These are phyloP conservation scores for Sarcophaga caerulescens DNA, from an alignment of 2,888 invertebrate species.

Conservation along the genomic window DNA sequence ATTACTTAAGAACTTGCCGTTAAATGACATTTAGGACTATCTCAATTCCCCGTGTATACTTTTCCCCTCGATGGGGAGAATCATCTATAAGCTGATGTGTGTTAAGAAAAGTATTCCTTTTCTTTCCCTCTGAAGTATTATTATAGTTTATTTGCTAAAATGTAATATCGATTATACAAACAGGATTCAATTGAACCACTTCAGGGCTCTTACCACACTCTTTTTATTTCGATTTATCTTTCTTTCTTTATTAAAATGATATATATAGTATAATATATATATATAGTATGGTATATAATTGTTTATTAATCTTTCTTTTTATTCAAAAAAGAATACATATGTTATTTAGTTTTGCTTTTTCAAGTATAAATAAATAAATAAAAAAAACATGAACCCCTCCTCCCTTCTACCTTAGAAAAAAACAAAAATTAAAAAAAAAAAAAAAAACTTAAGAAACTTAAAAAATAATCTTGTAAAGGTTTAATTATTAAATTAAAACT, in stretches of 20 bases:
- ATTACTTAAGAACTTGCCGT: slow-evolving; percentile 65
- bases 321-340: slow-evolving; percentile 33
- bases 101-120: slow-evolving; percentile 18
- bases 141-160: slow-evolving; percentile 34
- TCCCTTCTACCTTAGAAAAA: slow-evolving; percentile 16
- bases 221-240: neutral
- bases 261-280: slow-evolving; percentile 5
- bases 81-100: neutral
- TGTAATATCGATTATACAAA: slow-evolving; percentile 18
- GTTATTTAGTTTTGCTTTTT: slow-evolving; percentile 50
- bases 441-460: slow-evolving; percentile 55
- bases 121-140: slow-evolving; percentile 52
- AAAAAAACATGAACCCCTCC: slow-evolving; percentile 15
- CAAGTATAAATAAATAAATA: slow-evolving; percentile 12
- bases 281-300: slow-evolving; percentile 38
- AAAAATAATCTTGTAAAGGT: slow-evolving; percentile 65
- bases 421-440: slow-evolving; percentile 16
- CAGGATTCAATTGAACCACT: slow-evolving; percentile 30
- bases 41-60: neutral
- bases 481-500: slow-evolving; percentile 51
- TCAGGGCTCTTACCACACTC: slow-evolving; percentile 27
- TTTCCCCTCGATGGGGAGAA: slow-evolving; percentile 1
- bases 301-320: slow-evolving; percentile 46
- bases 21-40: slow-evolving; percentile 49
- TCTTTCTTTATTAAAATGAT: neutral